Base-by-base conservation (phyloP, 1,140 invertebrate genomes). In the Brachionus calyciflorus region DNA sequence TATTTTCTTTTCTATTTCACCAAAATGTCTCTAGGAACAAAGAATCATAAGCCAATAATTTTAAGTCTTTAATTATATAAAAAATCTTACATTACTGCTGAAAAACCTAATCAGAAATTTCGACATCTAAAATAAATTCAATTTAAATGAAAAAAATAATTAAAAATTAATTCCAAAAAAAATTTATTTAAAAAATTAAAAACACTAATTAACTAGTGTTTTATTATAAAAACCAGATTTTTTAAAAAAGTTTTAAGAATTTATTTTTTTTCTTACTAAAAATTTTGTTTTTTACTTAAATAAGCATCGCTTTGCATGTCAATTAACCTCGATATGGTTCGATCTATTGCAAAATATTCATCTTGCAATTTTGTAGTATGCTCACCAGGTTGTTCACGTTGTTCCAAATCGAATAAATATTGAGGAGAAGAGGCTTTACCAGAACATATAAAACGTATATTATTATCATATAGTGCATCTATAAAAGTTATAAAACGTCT, bases 221-320 rank as follows among this genome's bases (percentile, higher is more conserved):
- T 19, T 0, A 44, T 44, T 21, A 24, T 37, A 51, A 51, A 21
- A n/a, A 73, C 24, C 49, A 77, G 77, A 77, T 14, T 77, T 63
- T 19, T 9, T n/a, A 46, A 68, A 6, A 40, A 21, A n/a, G 19
- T 19, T 30, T 28, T 68, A 30, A 44, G 28, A 48, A 41, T 65
- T 33, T 48, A 46, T 44, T 48, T 24, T 44, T 55, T 51, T 14
- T 30, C 3, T 46, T n/a, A n/a, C n/a, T n/a, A 60, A 65, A 55
- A n/a, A 26, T 53, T 77, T 48, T 9, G 53, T 65, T 24, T 65
- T 65, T n/a, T n/a, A 12, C 10, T 65, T 65, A 65, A 96, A 85
- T 97, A 98, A 77, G 92, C 90, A 76, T 89, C 87, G 2, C 91
- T 93, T 85, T 96, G 93, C 94, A 98, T 99, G 87, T 98, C 93